Base-by-base conservation (phyloP, 2,888 invertebrate genomes). In the Cybosia mesomella region DNA sequence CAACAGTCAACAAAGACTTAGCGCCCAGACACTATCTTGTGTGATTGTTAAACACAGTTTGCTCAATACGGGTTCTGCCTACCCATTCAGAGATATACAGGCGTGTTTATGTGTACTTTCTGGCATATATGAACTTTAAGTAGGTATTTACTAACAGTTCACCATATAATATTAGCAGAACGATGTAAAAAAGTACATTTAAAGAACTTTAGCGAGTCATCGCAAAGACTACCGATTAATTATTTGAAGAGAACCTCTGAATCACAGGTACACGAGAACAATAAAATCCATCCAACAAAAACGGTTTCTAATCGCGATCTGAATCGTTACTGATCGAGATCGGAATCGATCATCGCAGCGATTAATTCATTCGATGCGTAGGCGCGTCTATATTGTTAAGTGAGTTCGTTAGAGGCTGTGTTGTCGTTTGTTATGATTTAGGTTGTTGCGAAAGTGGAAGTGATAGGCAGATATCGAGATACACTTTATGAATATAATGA, bases 311-410 rank as follows among this genome's bases (percentile, higher is more conserved):
- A 81, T 77, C 81, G 71, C 70, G 66, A 73, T 79, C 67, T 53
- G 18, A 70, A 76, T 78, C 69, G 77, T 75, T 78, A 67, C 63
- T 68, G 69, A 80, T 78, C 79, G 72, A 69, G 63, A 77, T 80
- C 72, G 55, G 36, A 72, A 75, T 78, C 71, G 78, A 80, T 80
- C 70, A 76, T 76, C 74, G 66, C 54, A 76, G 60, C 76, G 79
- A 83, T 79, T 78, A 77, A 75, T 79, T 74, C 62, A 75, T 74
- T 80, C 71, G 61, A 64, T 75, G 81, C 78, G 84, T 83, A 73
- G 83, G 83, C 77, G 83, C 81, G 77, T 73, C 74, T 55, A 74
- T 78, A 80, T 79, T 83, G 83, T 78, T 80, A 77, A 68, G 49
- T 49, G 49, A 49, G 72, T 79, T 79, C 79, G 77, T 79, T 80